A percentile compares a stretch with the other conserved stretches of the same genome.
Evolutionary conservation across 2,888 invertebrate genomes (phyloP).

Genomic region (Pilophorus perplexus): DNA sequence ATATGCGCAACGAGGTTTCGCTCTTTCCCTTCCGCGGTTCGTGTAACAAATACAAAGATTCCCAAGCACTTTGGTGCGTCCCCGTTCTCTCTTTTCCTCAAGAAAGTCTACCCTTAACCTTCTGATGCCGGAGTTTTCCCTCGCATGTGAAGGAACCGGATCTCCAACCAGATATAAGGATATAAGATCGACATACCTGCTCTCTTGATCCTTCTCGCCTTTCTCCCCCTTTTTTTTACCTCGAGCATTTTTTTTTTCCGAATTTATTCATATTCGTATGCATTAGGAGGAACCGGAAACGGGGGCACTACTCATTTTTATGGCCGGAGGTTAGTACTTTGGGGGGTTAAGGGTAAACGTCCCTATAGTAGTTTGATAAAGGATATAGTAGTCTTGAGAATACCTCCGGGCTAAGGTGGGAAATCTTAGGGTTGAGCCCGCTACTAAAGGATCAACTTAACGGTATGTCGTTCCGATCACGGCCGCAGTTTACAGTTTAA

Average conservation of each 20-base stretch:
- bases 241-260: constrained; percentile 1
- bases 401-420: too few species aligned
- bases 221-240: neutral
- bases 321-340: constrained; percentile 5
- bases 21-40: constrained; percentile 6
- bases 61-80: constrained; percentile 20
- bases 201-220: constrained; percentile 15
- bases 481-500: too few species aligned
- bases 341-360: neutral
- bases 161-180: constrained; percentile 19
- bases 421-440: too few species aligned
- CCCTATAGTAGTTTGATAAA: too few species aligned
- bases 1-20: constrained; percentile 22
- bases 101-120: constrained; percentile 14
- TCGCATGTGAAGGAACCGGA: constrained; percentile 18
- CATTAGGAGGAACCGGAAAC: constrained; percentile 25
- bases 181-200: constrained; percentile 16
- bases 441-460: too few species aligned
- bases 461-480: too few species aligned
- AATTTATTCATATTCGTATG: constrained; percentile 29
- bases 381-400: too few species aligned
- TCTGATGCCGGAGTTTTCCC: too few species aligned
- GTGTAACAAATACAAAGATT: constrained; percentile 30
- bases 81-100: neutral
- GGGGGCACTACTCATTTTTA: constrained; percentile 23